Percentiles rank a stretch among this genome's conserved stretches.
Evolutionary conservation across 2,797 vertebrate species (phyloP).

Genomic region (Phaenicophaeus curvirostris): DNA sequence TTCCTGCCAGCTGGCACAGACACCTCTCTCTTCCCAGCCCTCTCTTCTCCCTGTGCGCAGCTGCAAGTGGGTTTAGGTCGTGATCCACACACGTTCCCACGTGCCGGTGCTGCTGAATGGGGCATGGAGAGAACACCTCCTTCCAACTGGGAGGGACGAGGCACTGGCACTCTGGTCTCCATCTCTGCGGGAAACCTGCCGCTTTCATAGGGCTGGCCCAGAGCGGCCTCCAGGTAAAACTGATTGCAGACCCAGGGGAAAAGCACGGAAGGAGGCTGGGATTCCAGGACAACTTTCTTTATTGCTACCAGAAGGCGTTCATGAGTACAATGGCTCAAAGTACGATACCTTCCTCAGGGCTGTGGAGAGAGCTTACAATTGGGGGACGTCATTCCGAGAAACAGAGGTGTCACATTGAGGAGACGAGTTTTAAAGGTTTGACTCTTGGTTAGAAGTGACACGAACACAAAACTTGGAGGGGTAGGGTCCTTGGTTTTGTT

Average conservation of each 20-base stretch:
- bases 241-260: rapidly evolving
- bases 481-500: not conserved
- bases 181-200: not conserved
- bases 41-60: rapidly evolving
- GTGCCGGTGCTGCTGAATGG: rapidly evolving
- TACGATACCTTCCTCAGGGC: conserved; percentile 77
- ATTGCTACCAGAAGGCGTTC: conserved; percentile 86
- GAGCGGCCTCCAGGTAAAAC: rapidly evolving
- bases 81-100: rapidly evolving
- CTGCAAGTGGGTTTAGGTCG: rapidly evolving
- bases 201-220: rapidly evolving
- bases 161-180: not conserved
- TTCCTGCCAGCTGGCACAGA: not conserved
- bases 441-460: conserved; percentile 58
- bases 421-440: not conserved
- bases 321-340: conserved; percentile 74
- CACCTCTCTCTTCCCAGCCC: not conserved
- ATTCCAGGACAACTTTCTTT: conserved; percentile 80
- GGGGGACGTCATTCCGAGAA: conserved; percentile 59
- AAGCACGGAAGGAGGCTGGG: not conserved
- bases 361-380: conserved; percentile 75
- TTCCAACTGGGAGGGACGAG: rapidly evolving
- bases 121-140: rapidly evolving
- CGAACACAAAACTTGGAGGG: conserved; percentile 55
- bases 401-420: conserved; percentile 23